Conservation (phyloP, 2,113 vertebrate genomes). For the Peucedramus taeniatus region DNA sequence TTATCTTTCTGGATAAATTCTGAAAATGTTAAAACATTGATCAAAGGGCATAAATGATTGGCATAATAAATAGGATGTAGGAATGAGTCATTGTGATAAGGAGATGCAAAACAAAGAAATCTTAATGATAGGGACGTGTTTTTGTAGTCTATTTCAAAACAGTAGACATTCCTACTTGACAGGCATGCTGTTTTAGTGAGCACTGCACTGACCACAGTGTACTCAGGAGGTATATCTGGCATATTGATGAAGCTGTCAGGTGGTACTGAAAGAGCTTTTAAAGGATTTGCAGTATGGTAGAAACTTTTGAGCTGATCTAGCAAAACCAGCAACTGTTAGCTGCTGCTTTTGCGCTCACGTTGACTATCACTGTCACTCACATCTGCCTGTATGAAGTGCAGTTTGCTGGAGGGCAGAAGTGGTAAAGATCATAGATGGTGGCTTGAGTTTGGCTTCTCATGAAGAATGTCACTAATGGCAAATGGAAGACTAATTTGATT, state of each 20-base stretch:
- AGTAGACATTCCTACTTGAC: neutral
- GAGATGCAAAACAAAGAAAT: neutral
- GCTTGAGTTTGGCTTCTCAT: neutral
- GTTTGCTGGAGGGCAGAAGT: neutral
- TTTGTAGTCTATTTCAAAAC: neutral
- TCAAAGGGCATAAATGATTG: neutral
- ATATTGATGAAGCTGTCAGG: neutral
- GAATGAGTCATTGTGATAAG: neutral
- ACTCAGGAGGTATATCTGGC: neutral
- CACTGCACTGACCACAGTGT: rapidly evolving
- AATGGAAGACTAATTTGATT: neutral
- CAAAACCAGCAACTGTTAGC: neutral
- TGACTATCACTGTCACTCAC: neutral
- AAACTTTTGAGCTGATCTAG: neutral
- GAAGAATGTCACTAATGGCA: neutral
- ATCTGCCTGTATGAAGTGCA: neutral
- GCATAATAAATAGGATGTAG: neutral
- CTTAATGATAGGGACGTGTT: neutral
- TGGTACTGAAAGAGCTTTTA: neutral
- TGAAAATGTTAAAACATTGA: neutral
- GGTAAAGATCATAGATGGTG: neutral
- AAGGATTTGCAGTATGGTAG: neutral
- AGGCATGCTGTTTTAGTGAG: neutral
- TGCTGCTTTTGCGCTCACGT: neutral
- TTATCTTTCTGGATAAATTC: neutral